phyloP scores from a whole-genome alignment of 1,140 invertebrate genomes.

The Schmidtea mediterranea region DNA sequence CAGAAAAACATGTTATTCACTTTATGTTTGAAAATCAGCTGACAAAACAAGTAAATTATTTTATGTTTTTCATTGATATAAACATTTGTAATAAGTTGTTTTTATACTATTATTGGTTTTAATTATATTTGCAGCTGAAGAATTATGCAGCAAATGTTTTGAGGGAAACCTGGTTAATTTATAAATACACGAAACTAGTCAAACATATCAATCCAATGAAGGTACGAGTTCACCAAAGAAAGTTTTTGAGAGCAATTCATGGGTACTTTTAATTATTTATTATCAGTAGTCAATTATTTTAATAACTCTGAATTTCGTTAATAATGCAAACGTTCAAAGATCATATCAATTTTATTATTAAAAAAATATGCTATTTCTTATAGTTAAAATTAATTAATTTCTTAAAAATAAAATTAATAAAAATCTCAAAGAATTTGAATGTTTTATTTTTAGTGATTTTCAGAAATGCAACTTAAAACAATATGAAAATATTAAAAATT shows the following conservation, averaged over 20 bases:
- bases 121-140: slow-evolving; percentile 42
- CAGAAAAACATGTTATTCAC: slow-evolving; percentile 95
- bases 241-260: slow-evolving; percentile 96
- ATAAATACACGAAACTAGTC: slow-evolving; percentile 90
- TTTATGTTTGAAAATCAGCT: slow-evolving; percentile 99
- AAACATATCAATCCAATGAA: slow-evolving; percentile 77
- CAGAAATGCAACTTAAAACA: neutral
- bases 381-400: too few relatives aligned
- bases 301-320: neutral
- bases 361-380: too few relatives aligned
- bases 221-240: slow-evolving; percentile 87
- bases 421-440: too few relatives aligned
- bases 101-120: neutral
- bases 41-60: slow-evolving; percentile 59
- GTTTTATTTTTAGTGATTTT: neutral
- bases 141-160: slow-evolving; percentile 96
- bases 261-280: slow-evolving; percentile 37
- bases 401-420: too few relatives aligned
- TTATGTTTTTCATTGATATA: neutral
- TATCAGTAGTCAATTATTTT: neutral
- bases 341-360: too few relatives aligned
- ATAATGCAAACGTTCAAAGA: neutral
- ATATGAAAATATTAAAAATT: too few relatives aligned
- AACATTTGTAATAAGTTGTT: neutral
- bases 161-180: slow-evolving; percentile 97